Evolutionary conservation across 1,140 invertebrate genomes (phyloP).

Genomic region (Bilobella aurantiaca): DNA sequence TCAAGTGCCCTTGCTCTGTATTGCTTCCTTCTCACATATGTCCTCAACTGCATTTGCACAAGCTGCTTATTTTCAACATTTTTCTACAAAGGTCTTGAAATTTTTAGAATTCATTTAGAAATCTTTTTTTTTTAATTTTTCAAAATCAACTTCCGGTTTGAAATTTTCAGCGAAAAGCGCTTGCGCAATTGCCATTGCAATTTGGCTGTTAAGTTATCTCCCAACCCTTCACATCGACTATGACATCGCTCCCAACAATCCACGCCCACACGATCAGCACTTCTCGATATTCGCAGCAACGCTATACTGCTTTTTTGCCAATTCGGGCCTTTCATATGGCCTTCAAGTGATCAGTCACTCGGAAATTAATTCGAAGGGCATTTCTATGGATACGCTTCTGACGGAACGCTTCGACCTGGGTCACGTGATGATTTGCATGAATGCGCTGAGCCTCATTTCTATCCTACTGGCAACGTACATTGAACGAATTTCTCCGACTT

Average conservation of each 20-base stretch:
- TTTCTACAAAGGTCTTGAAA: neutral
- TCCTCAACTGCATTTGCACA: neutral
- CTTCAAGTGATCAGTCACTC: neutral
- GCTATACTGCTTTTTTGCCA: neutral
- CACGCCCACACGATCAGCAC: neutral
- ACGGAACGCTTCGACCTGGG: neutral
- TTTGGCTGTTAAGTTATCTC: neutral
- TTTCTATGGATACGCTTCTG: neutral
- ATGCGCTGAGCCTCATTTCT: neutral
- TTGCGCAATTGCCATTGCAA: neutral
- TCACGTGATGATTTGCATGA: neutral
- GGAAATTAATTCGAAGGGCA: neutral
- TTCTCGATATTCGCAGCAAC: neutral
- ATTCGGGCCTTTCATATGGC: neutral
- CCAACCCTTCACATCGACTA: neutral
- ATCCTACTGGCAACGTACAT: neutral
- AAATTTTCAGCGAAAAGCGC: too few species aligned
- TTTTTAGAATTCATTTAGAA: neutral
- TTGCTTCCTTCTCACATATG: neutral
- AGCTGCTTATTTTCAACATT: neutral
- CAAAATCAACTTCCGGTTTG: too few species aligned
- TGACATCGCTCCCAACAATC: too few species aligned
- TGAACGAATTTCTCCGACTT: neutral
- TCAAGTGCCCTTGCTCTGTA: neutral
- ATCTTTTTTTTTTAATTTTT: neutral